Conservation (phyloP, 1,140 invertebrate species). For the Choristoneura fumiferana region DNA sequence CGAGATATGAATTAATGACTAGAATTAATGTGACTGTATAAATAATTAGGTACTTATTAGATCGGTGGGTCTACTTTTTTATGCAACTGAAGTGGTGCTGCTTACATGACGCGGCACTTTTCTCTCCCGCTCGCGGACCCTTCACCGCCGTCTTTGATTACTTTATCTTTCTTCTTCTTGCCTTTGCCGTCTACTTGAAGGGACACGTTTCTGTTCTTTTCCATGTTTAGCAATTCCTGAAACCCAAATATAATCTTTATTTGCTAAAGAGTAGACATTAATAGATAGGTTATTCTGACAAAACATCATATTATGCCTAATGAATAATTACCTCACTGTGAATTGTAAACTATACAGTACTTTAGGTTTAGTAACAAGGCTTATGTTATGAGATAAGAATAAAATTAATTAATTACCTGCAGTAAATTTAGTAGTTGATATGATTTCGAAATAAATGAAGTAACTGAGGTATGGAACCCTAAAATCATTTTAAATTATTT, state of each 20-base stretch:
- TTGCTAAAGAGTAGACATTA: too few relatives aligned
- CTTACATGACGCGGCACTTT: constrained; percentile 76
- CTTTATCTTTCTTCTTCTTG: constrained; percentile 87
- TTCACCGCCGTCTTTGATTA: constrained; percentile 79
- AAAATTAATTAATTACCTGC: too few relatives aligned
- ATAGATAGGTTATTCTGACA: too few relatives aligned
- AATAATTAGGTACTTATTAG: constrained; percentile 27
- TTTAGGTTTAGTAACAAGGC: too few relatives aligned
- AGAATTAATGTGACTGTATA: constrained; percentile 56
- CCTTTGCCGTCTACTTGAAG: constrained; percentile 93
- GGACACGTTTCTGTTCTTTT: constrained; percentile 97
- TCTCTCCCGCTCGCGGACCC: constrained; percentile 76
- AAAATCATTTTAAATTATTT: too few relatives aligned
- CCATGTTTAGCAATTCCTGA: constrained; percentile 94
- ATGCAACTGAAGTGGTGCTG: constrained; percentile 22
- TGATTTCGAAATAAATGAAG: too few relatives aligned
- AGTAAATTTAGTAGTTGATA: too few relatives aligned
- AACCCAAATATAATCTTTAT: constrained; percentile 19
- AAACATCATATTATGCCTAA: too few relatives aligned
- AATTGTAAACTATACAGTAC: too few relatives aligned
- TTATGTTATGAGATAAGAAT: too few relatives aligned
- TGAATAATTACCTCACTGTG: too few relatives aligned
- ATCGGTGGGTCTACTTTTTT: constrained; percentile 29
- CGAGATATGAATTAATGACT: constrained; percentile 54
- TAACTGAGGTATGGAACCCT: too few relatives aligned